Evolutionary conservation across 2,113 vertebrate species (phyloP).

Genomic region (Clupea harengus): DNA sequence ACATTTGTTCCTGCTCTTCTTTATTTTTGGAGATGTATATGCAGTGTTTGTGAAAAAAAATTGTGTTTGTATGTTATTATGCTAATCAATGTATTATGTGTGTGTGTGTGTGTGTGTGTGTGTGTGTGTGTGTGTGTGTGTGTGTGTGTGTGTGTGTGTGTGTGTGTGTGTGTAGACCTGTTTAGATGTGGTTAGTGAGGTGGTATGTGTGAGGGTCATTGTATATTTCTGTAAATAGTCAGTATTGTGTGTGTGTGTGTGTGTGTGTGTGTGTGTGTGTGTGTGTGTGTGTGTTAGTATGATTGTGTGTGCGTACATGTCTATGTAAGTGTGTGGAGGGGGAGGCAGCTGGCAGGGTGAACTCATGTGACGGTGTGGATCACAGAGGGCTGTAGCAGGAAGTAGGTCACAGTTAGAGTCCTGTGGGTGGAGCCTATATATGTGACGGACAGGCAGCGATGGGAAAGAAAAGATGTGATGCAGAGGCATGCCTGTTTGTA

Average conservation of each 20-base stretch:
- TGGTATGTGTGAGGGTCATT: neutral
- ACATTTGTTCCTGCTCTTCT: too few species aligned
- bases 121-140: neutral
- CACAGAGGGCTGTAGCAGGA: conserved; percentile 17
- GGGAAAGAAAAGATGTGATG: neutral
- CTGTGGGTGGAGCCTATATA: conserved; percentile 14
- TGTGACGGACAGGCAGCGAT: neutral
- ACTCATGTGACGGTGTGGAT: neutral
- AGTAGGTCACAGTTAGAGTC: conserved; percentile 29
- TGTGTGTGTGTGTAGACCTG: too few species aligned
- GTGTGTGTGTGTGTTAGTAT: neutral
- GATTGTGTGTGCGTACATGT: neutral
- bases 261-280: neutral
- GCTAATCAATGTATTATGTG: neutral
- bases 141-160: neutral
- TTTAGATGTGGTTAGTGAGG: too few species aligned
- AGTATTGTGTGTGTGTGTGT: neutral
- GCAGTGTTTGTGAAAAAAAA: too few species aligned
- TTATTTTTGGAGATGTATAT: too few species aligned
- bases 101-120: neutral
- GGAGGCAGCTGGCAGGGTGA: conserved; percentile 17
- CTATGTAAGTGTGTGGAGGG: neutral
- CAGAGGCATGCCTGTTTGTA: too few species aligned
- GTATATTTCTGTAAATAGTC: neutral
- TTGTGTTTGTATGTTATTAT: too few species aligned